Percentiles rank a stretch among this genome's conserved stretches.
These are phyloP conservation scores for Maniola hyperantus DNA, from an alignment of 2,888 invertebrate genomes.

Conservation along the genomic window DNA sequence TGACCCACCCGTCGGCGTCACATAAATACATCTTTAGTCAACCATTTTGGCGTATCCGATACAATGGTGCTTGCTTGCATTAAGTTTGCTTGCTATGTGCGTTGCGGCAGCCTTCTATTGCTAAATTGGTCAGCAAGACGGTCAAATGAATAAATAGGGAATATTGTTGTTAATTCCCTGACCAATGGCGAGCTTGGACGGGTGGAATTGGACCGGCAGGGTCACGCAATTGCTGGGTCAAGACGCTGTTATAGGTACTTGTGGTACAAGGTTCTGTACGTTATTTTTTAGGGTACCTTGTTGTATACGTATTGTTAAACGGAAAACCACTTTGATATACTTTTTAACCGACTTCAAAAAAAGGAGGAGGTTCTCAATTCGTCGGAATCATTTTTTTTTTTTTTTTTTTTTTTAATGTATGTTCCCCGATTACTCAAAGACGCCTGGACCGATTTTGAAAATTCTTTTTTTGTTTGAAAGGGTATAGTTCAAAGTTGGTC, in stretches of 20 bases:
- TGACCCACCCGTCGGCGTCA: slow-evolving; percentile 56
- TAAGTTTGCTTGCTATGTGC: slow-evolving; percentile 40
- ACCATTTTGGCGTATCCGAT: slow-evolving; percentile 54
- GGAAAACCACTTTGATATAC: too few species aligned
- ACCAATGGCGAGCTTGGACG: slow-evolving; percentile 67
- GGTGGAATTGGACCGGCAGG: slow-evolving; percentile 73
- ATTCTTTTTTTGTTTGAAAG: too few species aligned
- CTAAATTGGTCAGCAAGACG: slow-evolving; percentile 71
- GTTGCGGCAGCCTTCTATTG: slow-evolving; percentile 51
- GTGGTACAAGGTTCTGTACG: slow-evolving; percentile 44
- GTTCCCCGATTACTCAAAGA: too few species aligned
- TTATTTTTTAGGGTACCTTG: too few species aligned
- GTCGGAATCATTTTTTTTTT: too few species aligned
- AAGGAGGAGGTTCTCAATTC: too few species aligned
- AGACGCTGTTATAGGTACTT: slow-evolving; percentile 51
- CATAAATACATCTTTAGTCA: slow-evolving; percentile 58
- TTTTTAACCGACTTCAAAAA: too few species aligned
- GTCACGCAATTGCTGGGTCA: slow-evolving; percentile 66
- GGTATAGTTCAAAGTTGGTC: too few species aligned
- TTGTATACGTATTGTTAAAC: too few species aligned
- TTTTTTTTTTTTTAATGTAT: too few species aligned
- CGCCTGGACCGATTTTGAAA: too few species aligned
- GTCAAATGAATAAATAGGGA: slow-evolving; percentile 72
- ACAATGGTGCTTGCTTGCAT: slow-evolving; percentile 20
- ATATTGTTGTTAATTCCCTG: slow-evolving; percentile 71